Evolutionary conservation across 1,140 invertebrate species (phyloP).

Genomic region (Aleiodes sp.): DNA sequence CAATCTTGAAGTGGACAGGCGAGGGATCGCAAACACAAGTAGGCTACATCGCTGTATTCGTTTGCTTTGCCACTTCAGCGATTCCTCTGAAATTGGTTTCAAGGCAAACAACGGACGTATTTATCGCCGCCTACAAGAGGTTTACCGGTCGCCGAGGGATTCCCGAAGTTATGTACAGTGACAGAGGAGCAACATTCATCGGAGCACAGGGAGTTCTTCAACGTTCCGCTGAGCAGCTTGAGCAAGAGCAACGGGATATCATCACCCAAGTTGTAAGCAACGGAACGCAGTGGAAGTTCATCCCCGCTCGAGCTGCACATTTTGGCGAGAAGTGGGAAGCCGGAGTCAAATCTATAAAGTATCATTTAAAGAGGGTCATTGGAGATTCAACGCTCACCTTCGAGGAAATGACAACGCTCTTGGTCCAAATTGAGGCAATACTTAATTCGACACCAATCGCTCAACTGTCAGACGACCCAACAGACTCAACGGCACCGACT

Average conservation of each 20-base stretch:
- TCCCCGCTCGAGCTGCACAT: constrained; percentile 19
- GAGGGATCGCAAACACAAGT: not conserved
- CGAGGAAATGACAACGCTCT: constrained; percentile 8
- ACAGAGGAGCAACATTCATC: not conserved
- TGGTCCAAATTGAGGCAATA: constrained; percentile 4
- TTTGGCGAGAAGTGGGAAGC: constrained; percentile 21
- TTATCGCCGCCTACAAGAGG: not conserved
- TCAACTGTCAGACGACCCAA: constrained; percentile 10
- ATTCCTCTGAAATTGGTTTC: not conserved
- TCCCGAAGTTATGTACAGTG: not conserved
- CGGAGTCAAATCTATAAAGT: not conserved
- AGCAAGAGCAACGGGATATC: too few relatives aligned
- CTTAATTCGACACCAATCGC: not conserved
- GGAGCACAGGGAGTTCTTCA: not conserved
- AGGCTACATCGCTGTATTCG: not conserved
- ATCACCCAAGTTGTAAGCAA: not conserved
- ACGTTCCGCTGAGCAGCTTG: not conserved
- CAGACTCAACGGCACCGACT: not conserved
- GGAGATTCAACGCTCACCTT: not conserved
- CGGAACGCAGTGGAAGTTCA: not conserved
- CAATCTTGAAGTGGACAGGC: not conserved
- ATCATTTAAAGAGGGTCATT: not conserved
- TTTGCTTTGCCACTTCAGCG: not conserved
- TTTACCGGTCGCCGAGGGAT: not conserved
- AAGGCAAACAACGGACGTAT: not conserved